Conservation (phyloP, 2,113 vertebrate species). For the Lampris incognitus region DNA sequence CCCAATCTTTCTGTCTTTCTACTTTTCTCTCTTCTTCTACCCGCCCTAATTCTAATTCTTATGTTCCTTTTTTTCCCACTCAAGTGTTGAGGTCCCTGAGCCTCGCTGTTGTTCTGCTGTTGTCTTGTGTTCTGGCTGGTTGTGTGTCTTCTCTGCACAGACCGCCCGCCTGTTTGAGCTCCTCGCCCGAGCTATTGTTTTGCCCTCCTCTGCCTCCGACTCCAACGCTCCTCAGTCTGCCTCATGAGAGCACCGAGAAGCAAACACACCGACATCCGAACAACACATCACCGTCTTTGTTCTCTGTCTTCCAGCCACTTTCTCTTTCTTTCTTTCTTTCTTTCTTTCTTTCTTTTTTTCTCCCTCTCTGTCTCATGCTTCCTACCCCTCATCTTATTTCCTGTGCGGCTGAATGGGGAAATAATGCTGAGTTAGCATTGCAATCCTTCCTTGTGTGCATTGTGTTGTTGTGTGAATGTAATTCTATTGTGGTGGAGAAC, state of each 20-base stretch:
- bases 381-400: neutral
- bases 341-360: neutral
- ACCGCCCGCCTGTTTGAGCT: neutral
- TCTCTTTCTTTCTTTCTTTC: neutral
- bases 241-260: conserved; percentile 7
- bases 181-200: neutral
- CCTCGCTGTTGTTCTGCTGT: neutral
- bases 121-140: neutral
- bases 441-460: conserved; percentile 11
- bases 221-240: neutral
- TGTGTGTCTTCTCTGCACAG: neutral
- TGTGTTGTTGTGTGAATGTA: conserved; percentile 18
- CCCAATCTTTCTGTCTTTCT: neutral
- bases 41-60: no score
- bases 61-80: neutral
- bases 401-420: neutral
- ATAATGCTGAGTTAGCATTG: neutral
- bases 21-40: neutral
- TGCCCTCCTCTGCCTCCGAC: neutral
- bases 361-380: conserved; percentile 1
- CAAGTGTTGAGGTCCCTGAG: conserved; percentile 12
- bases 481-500: conserved; percentile 17
- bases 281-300: conserved; percentile 24
- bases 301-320: neutral
- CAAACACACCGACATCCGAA: conserved; percentile 1